phyloP scores from a whole-genome alignment of 2,797 vertebrate genomes.

The Notoglanidium macrostoma region DNA sequence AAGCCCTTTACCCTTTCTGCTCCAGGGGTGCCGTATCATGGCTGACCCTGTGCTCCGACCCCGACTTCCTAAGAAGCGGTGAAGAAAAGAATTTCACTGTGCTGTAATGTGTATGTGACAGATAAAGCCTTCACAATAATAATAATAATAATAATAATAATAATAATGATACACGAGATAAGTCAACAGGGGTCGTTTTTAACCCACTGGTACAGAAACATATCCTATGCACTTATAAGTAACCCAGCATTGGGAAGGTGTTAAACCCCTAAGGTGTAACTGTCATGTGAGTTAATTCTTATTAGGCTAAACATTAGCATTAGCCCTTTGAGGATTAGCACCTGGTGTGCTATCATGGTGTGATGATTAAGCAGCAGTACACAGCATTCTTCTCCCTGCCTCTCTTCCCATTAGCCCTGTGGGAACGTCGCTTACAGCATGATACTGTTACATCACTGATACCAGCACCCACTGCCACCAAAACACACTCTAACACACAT shows the following conservation, averaged over 20 bases:
- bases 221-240: background rate
- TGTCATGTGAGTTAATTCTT: background rate
- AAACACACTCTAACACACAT: background rate
- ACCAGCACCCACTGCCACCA: slow-evolving; percentile 66
- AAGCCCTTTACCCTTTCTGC: too few relatives aligned
- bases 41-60: too few relatives aligned
- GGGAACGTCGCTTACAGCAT: background rate
- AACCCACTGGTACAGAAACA: background rate
- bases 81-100: too few relatives aligned
- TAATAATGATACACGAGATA: too few relatives aligned
- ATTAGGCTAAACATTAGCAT: slow-evolving; percentile 2
- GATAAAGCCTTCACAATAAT: too few relatives aligned
- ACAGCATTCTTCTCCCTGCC: background rate
- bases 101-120: too few relatives aligned
- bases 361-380: slow-evolving; percentile 73
- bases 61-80: too few relatives aligned
- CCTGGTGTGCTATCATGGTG: slow-evolving; percentile 65
- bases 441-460: background rate
- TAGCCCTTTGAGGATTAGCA: background rate
- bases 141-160: too few relatives aligned
- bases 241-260: background rate
- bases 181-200: too few relatives aligned
- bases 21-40: too few relatives aligned
- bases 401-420: background rate
- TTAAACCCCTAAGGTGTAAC: background rate